phyloP scores from a whole-genome alignment of 2,797 vertebrate genomes.

The Thunnus albacares region DNA sequence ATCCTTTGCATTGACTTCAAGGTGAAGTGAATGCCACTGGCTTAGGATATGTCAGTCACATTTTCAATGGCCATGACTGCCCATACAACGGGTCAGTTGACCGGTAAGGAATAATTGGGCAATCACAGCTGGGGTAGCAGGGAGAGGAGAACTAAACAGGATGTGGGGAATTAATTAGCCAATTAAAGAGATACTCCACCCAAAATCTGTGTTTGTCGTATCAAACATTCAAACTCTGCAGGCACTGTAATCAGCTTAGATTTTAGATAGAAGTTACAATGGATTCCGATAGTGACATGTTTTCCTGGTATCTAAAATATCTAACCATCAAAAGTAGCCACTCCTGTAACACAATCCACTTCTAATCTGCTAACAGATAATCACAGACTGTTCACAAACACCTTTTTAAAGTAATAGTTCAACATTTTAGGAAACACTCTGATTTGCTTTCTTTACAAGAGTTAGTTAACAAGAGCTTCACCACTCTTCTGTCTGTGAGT shows the following conservation, averaged over 20 bases:
- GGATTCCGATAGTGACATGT: not conserved
- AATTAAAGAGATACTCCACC: slow-evolving; percentile 70
- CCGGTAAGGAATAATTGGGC: slow-evolving; percentile 44
- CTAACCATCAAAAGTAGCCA: not conserved
- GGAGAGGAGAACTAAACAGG: slow-evolving; percentile 63
- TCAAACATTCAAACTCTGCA: slow-evolving; percentile 11
- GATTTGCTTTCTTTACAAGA: not conserved
- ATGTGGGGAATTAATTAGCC: slow-evolving; percentile 48
- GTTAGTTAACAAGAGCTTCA: not conserved
- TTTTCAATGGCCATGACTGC: slow-evolving; percentile 52
- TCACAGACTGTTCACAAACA: not conserved
- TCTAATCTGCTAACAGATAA: slow-evolving; percentile 1
- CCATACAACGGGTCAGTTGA: slow-evolving; percentile 41
- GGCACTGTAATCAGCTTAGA: not conserved
- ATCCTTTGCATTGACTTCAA: slow-evolving; percentile 77
- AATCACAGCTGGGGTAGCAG: slow-evolving; percentile 59
- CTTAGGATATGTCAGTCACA: slow-evolving; percentile 79
- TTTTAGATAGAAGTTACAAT: not conserved
- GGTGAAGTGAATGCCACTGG: slow-evolving; percentile 75
- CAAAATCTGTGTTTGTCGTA: slow-evolving; percentile 25
- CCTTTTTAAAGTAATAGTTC: not conserved
- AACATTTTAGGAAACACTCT: slow-evolving; percentile 4
- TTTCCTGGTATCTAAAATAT: not conserved
- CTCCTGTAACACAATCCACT: not conserved
- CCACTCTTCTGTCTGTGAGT: not conserved